Percentiles rank a stretch among this genome's conserved stretches.
These are phyloP conservation scores for Drosophila buzzatii DNA, from an alignment of 2,888 invertebrate species.

Conservation along the genomic window DNA sequence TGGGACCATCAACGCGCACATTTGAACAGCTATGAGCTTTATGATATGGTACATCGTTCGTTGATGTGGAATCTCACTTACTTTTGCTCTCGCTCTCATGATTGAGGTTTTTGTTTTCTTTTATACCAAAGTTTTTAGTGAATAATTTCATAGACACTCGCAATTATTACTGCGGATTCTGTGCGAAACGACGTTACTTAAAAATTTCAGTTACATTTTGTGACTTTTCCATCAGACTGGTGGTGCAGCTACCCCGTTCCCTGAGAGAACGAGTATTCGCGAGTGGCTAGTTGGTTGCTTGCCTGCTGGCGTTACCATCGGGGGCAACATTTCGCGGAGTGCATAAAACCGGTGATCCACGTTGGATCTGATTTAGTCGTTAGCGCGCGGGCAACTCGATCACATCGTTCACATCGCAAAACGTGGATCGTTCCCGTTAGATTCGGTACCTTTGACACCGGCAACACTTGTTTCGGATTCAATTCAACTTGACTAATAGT, in stretches of 20 bases:
- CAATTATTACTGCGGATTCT: constrained; percentile 38
- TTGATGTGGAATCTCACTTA: constrained; percentile 14
- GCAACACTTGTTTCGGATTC: constrained; percentile 8
- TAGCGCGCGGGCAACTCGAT: constrained; percentile 85
- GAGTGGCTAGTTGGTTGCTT: constrained; percentile 28
- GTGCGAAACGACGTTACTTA: constrained; percentile 21
- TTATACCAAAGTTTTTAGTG: constrained; percentile 6
- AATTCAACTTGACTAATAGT: background rate
- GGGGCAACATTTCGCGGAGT: constrained; percentile 62
- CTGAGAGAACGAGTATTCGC: constrained; percentile 58
- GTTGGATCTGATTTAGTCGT: constrained; percentile 84
- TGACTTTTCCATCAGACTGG: constrained; percentile 10
- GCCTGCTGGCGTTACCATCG: constrained; percentile 37
- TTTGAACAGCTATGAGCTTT: constrained; percentile 13
- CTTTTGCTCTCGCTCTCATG: constrained; percentile 12
- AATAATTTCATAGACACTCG: constrained; percentile 13
- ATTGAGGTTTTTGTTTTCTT: constrained; percentile 4
- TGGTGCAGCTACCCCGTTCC: constrained; percentile 23
- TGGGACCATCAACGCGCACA: constrained; percentile 12
- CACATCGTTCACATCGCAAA: constrained; percentile 68
- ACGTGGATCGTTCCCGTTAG: constrained; percentile 18
- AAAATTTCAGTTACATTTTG: constrained; percentile 38
- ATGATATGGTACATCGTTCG: constrained; percentile 12
- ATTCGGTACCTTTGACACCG: constrained; percentile 35
- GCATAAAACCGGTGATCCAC: constrained; percentile 84